These are phyloP conservation scores for Melipona quadrifasciata DNA, from an alignment of 1,140 invertebrate species.

Conservation along the genomic window DNA sequence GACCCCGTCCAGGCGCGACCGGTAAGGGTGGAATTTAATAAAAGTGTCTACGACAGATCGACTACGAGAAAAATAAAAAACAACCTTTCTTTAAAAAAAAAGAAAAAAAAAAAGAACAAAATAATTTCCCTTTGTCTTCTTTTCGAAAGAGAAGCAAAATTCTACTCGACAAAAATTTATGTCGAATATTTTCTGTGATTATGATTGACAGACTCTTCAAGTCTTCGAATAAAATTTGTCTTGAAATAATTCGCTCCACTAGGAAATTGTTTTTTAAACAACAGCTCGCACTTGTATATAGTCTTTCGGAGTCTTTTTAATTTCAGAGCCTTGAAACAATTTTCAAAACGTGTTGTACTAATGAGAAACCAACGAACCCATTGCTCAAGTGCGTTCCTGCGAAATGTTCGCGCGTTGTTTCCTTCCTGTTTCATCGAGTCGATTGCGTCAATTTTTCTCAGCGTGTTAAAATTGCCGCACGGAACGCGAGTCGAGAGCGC, in stretches of 20 bases:
- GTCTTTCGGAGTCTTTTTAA: no score
- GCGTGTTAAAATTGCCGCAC: background rate
- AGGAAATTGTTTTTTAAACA: no score
- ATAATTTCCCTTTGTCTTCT: background rate
- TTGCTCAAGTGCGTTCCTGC: background rate
- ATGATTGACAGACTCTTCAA: background rate
- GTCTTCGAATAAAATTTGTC: no score
- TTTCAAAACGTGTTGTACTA: no score
- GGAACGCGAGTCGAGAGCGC: background rate
- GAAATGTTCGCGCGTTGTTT: background rate
- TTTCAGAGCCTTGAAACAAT: no score
- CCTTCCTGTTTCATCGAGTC: background rate
- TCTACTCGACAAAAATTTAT: background rate
- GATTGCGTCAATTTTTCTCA: no score
- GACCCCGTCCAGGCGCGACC: background rate
- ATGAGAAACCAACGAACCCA: no score
- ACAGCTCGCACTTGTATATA: no score
- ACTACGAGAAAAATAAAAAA: conserved; percentile 1
- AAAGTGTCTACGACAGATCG: conserved; percentile 20
- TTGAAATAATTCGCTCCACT: no score
- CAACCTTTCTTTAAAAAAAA: background rate
- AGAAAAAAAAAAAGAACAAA: background rate
- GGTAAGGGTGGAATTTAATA: conserved; percentile 46
- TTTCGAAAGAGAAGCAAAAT: background rate
- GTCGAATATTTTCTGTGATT: background rate